Percentiles rank a stretch among this genome's conserved stretches.
phyloP scores from a whole-genome alignment of 2,797 vertebrate genomes.

The Atherinosoma microstoma region DNA sequence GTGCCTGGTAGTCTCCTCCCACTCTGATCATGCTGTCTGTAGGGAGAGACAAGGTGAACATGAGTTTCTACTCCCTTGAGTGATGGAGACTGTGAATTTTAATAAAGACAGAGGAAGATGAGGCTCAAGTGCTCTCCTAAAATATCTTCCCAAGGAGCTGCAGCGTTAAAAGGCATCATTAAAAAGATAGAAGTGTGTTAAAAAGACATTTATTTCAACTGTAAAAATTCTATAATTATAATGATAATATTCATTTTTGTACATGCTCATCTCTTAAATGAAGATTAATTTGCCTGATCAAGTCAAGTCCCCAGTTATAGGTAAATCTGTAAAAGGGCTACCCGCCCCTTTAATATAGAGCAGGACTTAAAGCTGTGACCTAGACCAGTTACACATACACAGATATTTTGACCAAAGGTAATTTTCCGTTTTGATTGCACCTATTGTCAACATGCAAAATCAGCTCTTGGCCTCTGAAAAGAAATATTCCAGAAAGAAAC shows the following conservation, averaged over 20 bases:
- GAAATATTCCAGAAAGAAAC: too few relatives aligned
- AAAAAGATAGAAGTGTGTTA: too few relatives aligned
- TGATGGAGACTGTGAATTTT: background rate
- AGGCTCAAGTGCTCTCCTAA: background rate
- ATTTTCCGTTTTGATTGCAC: too few relatives aligned
- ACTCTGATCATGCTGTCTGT: slow-evolving; percentile 97
- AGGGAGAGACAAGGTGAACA: slow-evolving; percentile 17
- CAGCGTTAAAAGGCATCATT: too few relatives aligned
- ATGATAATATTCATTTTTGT: background rate
- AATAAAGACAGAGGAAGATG: background rate
- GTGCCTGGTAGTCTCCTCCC: slow-evolving; percentile 94
- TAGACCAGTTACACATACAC: too few relatives aligned
- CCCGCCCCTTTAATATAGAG: background rate
- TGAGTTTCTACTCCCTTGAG: slow-evolving; percentile 5
- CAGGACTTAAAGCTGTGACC: background rate
- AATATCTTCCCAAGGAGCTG: background rate
- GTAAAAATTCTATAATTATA: too few relatives aligned
- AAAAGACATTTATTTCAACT: too few relatives aligned
- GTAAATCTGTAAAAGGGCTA: background rate
- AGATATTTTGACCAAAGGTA: too few relatives aligned
- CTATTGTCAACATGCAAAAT: too few relatives aligned
- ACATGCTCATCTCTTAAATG: background rate
- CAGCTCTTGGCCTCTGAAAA: too few relatives aligned
- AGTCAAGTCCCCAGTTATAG: background rate
- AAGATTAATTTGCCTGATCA: background rate